Conservation (phyloP, 2,888 invertebrate genomes). For the Smittia aterrima region DNA sequence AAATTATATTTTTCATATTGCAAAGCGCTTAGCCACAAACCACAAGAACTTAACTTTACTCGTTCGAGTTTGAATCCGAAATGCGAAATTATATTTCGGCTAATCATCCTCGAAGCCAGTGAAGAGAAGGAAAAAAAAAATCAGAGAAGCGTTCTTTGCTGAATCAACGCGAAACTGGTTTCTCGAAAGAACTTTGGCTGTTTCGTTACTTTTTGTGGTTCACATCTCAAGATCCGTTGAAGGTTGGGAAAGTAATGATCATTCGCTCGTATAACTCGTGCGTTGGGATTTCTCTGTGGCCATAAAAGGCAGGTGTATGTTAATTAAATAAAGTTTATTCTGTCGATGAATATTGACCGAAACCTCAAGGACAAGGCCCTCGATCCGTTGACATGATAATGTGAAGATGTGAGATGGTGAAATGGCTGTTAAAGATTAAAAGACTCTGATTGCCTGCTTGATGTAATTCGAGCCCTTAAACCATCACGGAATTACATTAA, state of each 20-base stretch:
- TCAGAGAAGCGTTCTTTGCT: not conserved
- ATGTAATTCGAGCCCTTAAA: constrained; percentile 2
- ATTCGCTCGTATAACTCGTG: not conserved
- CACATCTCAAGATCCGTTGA: too few relatives aligned
- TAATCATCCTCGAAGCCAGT: not conserved
- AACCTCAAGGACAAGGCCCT: not conserved
- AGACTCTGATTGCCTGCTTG: not conserved
- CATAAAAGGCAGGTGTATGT: constrained; percentile 12
- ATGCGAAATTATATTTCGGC: not conserved
- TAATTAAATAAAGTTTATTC: constrained; percentile 9
- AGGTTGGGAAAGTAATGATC: not conserved
- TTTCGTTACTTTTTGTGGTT: too few relatives aligned
- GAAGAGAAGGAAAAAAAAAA: too few relatives aligned
- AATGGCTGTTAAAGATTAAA: not conserved
- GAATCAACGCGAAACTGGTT: not conserved
- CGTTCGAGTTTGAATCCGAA: not conserved
- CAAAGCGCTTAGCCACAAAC: not conserved
- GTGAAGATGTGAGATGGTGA: constrained; percentile 11
- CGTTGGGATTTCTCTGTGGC: not conserved
- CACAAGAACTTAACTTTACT: not conserved
- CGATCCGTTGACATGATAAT: not conserved
- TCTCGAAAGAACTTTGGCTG: too few relatives aligned
- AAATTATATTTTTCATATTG: not conserved
- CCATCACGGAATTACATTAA: not conserved
- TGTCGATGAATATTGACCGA: not conserved